Conservation (phyloP, 2,888 invertebrate species). For the Parascotia fuliginaria region DNA sequence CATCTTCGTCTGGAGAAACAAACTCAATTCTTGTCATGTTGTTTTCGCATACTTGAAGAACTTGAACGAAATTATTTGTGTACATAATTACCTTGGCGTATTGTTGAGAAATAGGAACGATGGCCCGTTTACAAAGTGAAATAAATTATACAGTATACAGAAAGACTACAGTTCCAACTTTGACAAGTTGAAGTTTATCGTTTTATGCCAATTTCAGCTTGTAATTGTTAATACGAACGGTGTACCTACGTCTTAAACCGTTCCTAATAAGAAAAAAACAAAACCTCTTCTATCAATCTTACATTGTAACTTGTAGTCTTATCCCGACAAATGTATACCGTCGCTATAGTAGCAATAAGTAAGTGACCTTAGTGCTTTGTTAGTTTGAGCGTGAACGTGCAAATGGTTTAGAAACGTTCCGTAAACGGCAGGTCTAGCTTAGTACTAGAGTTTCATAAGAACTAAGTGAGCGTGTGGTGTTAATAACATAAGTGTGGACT, state of each 20-base stretch:
- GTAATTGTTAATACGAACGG: too few relatives aligned
- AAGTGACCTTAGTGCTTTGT: neutral
- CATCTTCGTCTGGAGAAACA: constrained; percentile 43
- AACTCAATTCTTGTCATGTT: constrained; percentile 51
- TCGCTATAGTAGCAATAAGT: neutral
- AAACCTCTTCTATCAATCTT: too few relatives aligned
- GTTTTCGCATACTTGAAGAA: constrained; percentile 41
- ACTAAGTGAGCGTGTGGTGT: constrained; percentile 3
- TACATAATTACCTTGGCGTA: constrained; percentile 62
- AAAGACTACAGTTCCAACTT: too few relatives aligned
- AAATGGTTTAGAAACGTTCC: constrained; percentile 4
- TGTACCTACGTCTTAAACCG: too few relatives aligned
- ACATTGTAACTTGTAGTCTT: neutral
- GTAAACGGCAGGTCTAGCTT: neutral
- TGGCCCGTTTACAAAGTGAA: constrained; percentile 53
- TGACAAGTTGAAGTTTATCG: too few relatives aligned
- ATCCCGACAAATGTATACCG: neutral
- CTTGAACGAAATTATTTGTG: constrained; percentile 60
- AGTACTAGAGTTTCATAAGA: constrained; percentile 4
- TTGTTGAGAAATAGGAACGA: constrained; percentile 58
- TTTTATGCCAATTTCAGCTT: too few relatives aligned
- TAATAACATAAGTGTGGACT: neutral
- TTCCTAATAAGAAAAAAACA: too few relatives aligned
- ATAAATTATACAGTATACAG: constrained; percentile 9
- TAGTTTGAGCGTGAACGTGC: constrained; percentile 1